Base-by-base conservation (phyloP, 2,113 vertebrate species). In the Pseudolaguvia tuberculata region DNA sequence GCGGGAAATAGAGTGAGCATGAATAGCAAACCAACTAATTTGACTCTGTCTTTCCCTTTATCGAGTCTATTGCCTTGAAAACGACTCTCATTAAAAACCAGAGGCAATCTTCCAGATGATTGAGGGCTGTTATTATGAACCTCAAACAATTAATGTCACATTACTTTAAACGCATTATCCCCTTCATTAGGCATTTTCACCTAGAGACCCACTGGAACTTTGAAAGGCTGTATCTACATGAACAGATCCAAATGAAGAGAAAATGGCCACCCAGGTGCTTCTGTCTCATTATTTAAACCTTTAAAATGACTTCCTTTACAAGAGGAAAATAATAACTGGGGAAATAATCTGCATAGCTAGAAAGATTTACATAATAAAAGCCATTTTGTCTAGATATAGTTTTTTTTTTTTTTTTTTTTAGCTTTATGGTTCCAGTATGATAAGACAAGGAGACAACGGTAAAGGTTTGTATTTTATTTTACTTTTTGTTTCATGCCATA, bases 101-200 rank as follows among this genome's bases (percentile, higher is more conserved):
- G 80, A 83, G 70, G 80, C 81, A 85, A 83, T 84, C 84, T 86
- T 84, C 80, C 84, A 83, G 81, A 85, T 84, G 85, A 86, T 86
- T 84, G 84, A 85, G 84, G 80, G 81, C 84, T 83, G 82, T 83
- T 83, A 85, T 84, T 84, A 83, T 85, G 75, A 80, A 71, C 80
- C 84, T 83, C 81, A 74, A 84, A 87, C 86, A 87, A 87, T 87
- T 85, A 86, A 87, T 85, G 84, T 87, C 86, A 87, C 86, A 85
- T 87, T 84, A 86, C 84, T 84, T 83, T 82, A 82, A 81, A 83
- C 79, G 80, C 77, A 85, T 87, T 84, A 84, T 83, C 81, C 79
- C 83, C 84, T 84, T 85, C 86, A 84, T 85, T 85, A 87, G 81
- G 84, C 81, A 82, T 82, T 80, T 85, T 83, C 39, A 81, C 76